These are phyloP conservation scores for Sminthurinus aureus DNA, from an alignment of 2,888 invertebrate genomes.

Conservation along the genomic window DNA sequence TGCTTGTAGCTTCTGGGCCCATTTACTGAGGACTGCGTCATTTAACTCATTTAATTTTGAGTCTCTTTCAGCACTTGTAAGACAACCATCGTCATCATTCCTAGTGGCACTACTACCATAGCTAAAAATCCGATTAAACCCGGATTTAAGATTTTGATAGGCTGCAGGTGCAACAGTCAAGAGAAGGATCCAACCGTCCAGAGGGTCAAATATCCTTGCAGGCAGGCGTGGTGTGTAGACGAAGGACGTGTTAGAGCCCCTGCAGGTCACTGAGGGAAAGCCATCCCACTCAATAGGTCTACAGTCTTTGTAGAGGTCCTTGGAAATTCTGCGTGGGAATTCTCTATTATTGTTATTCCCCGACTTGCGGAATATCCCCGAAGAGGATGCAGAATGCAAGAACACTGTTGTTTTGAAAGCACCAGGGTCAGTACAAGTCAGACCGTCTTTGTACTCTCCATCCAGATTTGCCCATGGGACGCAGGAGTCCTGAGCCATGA, in stretches of 20 bases:
- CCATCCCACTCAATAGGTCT: constrained; percentile 1
- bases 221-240: not conserved
- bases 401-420: not conserved
- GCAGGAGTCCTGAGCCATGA: not conserved
- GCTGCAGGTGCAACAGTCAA: not conserved
- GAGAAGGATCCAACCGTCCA: not conserved
- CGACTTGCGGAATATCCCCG: not conserved
- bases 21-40: no score
- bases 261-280: not conserved
- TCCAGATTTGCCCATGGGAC: not conserved
- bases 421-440: not conserved
- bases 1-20: not conserved
- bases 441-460: not conserved
- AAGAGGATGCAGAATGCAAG: not conserved
- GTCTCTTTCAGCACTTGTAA: not conserved
- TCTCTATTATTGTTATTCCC: not conserved
- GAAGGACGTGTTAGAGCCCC: not conserved
- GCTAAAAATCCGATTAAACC: not conserved
- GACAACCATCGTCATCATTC: no score
- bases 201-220: not conserved
- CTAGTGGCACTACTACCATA: no score
- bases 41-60: no score
- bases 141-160: not conserved
- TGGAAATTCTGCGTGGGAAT: not conserved
- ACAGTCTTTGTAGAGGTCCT: not conserved